phyloP scores from a whole-genome alignment of 2,888 invertebrate genomes.

The Napeogenes inachia region DNA sequence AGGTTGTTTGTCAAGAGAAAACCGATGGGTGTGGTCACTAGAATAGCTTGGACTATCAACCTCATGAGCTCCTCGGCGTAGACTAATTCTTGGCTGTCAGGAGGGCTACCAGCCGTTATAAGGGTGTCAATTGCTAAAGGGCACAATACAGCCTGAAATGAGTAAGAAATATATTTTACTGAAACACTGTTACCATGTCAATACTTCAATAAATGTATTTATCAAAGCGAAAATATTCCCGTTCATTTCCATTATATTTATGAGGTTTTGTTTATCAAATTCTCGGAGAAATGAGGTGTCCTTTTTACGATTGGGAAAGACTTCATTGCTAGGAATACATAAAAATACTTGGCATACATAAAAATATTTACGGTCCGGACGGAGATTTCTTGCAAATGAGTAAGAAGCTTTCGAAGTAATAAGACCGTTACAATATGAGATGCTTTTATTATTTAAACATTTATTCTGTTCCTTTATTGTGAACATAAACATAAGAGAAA shows the following conservation, averaged over 20 bases:
- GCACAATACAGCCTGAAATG: conserved; percentile 76
- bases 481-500: conserved; percentile 1
- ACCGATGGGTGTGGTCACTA: conserved; percentile 63
- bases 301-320: not conserved
- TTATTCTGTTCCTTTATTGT: conserved; percentile 2
- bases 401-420: conserved; percentile 7
- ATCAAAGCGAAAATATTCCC: not conserved
- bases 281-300: not conserved
- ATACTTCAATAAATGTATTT: not conserved
- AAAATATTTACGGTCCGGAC: conserved; percentile 4
- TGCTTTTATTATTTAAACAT: conserved; percentile 5
- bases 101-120: conserved; percentile 37
- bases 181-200: not conserved
- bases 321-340: not conserved
- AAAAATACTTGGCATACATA: conserved; percentile 4
- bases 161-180: not conserved
- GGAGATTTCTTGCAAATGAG: conserved; percentile 7
- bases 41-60: conserved; percentile 56
- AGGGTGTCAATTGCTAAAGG: conserved; percentile 73
- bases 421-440: conserved; percentile 4
- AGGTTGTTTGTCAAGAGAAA: conserved; percentile 56
- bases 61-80: conserved; percentile 54
- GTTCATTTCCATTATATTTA: not conserved
- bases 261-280: not conserved
- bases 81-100: conserved; percentile 39